phyloP scores from a whole-genome alignment of 2,113 vertebrate genomes.

The Hyperopisus bebe region DNA sequence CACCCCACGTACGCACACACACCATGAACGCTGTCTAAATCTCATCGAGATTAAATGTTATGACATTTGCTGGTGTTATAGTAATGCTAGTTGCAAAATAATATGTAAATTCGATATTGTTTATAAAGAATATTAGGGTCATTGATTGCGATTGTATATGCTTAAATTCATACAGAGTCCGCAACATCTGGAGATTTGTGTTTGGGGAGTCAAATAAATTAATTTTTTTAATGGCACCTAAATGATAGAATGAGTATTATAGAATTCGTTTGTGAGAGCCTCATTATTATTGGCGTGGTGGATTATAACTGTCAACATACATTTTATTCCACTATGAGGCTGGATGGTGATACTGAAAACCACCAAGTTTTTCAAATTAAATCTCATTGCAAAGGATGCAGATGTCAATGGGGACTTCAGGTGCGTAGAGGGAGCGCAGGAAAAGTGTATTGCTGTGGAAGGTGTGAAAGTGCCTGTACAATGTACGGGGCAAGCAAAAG shows the following conservation, averaged over 20 bases:
- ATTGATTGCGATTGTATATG: background rate
- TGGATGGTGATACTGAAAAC: background rate
- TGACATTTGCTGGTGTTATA: background rate
- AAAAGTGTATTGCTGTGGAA: background rate
- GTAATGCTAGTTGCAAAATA: background rate
- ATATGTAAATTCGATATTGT: background rate
- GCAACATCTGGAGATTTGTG: background rate
- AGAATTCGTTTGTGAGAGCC: background rate
- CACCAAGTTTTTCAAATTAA: background rate
- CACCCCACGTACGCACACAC: background rate
- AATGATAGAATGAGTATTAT: background rate
- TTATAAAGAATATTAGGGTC: background rate
- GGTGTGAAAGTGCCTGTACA: background rate
- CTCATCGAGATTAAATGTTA: background rate
- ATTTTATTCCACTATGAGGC: background rate
- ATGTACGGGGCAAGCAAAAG: background rate
- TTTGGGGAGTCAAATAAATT: background rate
- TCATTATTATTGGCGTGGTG: background rate
- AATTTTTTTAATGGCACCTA: background rate
- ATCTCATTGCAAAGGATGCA: background rate
- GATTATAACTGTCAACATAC: background rate
- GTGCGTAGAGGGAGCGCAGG: background rate
- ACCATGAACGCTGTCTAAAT: background rate
- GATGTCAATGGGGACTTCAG: background rate
- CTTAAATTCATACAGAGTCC: background rate